phyloP scores from a whole-genome alignment of 2,113 vertebrate genomes.

The Girardinichthys multiradiatus region DNA sequence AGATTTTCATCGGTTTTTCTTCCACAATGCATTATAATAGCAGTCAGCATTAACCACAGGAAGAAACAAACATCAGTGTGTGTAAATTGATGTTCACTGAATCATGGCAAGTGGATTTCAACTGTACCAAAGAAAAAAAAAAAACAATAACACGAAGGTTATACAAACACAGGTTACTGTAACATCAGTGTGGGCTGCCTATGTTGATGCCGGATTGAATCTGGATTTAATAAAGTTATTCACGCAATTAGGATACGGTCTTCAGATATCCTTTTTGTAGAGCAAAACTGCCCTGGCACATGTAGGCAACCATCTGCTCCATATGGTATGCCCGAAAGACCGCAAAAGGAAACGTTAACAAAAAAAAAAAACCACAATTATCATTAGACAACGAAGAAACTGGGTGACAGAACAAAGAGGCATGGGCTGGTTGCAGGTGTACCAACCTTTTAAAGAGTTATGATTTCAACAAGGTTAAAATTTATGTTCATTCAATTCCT shows the following conservation, averaged over 20 bases:
- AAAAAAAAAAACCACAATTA: constrained; percentile 5
- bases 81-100: constrained; percentile 27
- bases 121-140: constrained; percentile 45
- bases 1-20: constrained; percentile 65
- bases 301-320: too few species aligned
- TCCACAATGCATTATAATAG: constrained; percentile 29
- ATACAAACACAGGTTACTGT: too few species aligned
- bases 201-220: too few species aligned
- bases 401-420: constrained; percentile 25
- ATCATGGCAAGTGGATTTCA: constrained; percentile 55
- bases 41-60: constrained; percentile 28
- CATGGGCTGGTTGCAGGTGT: neutral
- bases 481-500: too few species aligned
- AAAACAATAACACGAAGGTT: too few species aligned
- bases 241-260: too few species aligned
- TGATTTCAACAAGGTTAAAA: neutral
- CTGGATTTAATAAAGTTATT: too few species aligned
- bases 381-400: neutral
- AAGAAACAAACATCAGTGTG: constrained; percentile 8
- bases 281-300: too few species aligned
- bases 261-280: too few species aligned
- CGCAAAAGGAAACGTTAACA: too few species aligned
- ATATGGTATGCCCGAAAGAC: too few species aligned
- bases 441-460: neutral
- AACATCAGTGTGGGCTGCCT: too few species aligned